Conservation (phyloP, 2,797 vertebrate species). For the Sebastes trivittatus region DNA sequence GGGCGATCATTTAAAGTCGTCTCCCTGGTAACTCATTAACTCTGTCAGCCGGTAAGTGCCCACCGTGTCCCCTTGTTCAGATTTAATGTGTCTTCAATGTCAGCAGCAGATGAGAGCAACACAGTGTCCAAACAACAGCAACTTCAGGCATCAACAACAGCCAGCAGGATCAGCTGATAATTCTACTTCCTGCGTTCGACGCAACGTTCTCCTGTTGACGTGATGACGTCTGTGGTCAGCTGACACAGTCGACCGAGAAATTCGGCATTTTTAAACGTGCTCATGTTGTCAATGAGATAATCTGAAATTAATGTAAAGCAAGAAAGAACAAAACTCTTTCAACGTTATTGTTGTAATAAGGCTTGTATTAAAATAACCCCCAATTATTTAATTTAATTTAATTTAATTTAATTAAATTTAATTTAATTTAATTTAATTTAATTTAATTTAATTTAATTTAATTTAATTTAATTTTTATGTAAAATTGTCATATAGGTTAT, state of each 20-base stretch:
- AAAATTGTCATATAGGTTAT: too few relatives aligned
- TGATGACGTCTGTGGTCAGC: conserved; percentile 47
- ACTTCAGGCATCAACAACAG: conserved; percentile 83
- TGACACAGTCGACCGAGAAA: not conserved
- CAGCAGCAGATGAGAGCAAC: conserved; percentile 58
- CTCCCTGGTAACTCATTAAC: not conserved
- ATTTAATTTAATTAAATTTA: not conserved
- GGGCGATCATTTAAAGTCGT: conserved; percentile 18
- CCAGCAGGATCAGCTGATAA: conserved; percentile 83
- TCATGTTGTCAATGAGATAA: not conserved
- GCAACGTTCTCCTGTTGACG: not conserved
- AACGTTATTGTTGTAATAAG: not conserved
- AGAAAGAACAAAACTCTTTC: not conserved
- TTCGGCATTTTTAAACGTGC: not conserved
- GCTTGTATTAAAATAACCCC: not conserved
- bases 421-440: too few relatives aligned
- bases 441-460: not conserved
- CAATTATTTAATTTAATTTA: not conserved
- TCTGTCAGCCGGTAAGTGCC: conserved; percentile 10
- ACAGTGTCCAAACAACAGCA: conserved; percentile 69
- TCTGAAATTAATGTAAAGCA: not conserved
- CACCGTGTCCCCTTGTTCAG: conserved; percentile 24
- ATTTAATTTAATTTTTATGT: not conserved
- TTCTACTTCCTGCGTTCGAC: conserved; percentile 75
- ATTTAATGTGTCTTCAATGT: conserved; percentile 41